phyloP scores from a whole-genome alignment of 2,888 invertebrate genomes.

The Perdita meconis region DNA sequence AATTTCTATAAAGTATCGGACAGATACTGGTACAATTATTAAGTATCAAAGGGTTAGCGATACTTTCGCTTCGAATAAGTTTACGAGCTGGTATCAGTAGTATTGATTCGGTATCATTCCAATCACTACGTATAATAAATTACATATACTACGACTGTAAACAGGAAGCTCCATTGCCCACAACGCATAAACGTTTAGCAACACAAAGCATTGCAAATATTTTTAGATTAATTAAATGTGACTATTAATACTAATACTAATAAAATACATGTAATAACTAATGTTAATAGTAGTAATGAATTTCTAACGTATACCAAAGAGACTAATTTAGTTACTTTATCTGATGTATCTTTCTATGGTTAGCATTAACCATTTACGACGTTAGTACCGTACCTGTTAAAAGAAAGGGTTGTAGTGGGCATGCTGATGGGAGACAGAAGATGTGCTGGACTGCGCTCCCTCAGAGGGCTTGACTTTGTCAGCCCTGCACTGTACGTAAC shows the following conservation, averaged over 20 bases:
- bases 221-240: not conserved
- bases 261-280: conserved; percentile 8
- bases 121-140: not conserved
- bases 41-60: too few species aligned
- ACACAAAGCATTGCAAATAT: conserved; percentile 33
- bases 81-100: too few species aligned
- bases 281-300: not conserved
- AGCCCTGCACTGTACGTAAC: conserved; percentile 80
- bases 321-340: conserved; percentile 7
- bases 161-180: conserved; percentile 51
- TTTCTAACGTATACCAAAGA: conserved; percentile 7
- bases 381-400: conserved; percentile 86
- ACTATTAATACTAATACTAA: conserved; percentile 24
- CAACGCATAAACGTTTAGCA: conserved; percentile 26
- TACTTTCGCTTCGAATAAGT: too few species aligned
- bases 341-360: conserved; percentile 19
- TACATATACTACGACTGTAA: conserved; percentile 20
- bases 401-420: conserved; percentile 86
- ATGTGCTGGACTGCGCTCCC: conserved; percentile 82
- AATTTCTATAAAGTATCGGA: too few species aligned
- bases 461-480: conserved; percentile 81
- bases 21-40: too few species aligned
- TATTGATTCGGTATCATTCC: too few species aligned
- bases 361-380: conserved; percentile 37
- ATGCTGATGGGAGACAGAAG: conserved; percentile 87